phyloP scores from a whole-genome alignment of 2,797 vertebrate genomes.

The Pseudotriccus pelzelni region DNA sequence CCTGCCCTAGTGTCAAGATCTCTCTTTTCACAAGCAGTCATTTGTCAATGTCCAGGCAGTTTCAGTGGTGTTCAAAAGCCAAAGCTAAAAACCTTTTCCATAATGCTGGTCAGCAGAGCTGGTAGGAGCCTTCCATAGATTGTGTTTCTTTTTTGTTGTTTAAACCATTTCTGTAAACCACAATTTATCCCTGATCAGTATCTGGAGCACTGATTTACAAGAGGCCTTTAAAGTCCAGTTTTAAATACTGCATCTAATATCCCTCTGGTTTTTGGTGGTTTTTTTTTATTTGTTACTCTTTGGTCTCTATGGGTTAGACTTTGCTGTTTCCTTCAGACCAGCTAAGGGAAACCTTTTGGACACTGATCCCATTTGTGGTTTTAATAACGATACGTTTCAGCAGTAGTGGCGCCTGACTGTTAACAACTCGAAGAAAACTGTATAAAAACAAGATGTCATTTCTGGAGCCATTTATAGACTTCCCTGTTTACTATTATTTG shows the following conservation, averaged over 20 bases:
- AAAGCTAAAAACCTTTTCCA: not conserved
- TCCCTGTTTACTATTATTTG: conserved; percentile 56
- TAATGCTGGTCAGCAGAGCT: not conserved
- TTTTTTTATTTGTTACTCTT: not conserved
- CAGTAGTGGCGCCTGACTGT: conserved; percentile 81
- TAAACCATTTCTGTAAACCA: not conserved
- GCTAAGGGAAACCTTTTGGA: conserved; percentile 70
- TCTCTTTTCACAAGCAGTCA: not conserved
- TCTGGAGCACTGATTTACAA: not conserved
- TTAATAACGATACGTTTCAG: conserved; percentile 84
- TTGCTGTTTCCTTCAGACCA: conserved; percentile 44
- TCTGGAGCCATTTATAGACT: conserved; percentile 70
- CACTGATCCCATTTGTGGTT: conserved; percentile 77
- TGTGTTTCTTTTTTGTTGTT: not conserved
- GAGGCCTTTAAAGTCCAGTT: not conserved
- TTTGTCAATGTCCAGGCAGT: not conserved
- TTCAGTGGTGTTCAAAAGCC: not conserved
- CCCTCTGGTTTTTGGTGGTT: not conserved
- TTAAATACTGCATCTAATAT: not conserved
- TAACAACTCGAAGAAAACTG: conserved; percentile 69
- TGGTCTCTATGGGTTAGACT: conserved; percentile 3
- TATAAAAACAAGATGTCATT: conserved; percentile 75
- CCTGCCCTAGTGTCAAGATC: not conserved
- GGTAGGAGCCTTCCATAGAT: not conserved
- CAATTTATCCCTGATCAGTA: not conserved